phyloP scores from a whole-genome alignment of 2,113 vertebrate species.

The Hemichromis elongatus region DNA sequence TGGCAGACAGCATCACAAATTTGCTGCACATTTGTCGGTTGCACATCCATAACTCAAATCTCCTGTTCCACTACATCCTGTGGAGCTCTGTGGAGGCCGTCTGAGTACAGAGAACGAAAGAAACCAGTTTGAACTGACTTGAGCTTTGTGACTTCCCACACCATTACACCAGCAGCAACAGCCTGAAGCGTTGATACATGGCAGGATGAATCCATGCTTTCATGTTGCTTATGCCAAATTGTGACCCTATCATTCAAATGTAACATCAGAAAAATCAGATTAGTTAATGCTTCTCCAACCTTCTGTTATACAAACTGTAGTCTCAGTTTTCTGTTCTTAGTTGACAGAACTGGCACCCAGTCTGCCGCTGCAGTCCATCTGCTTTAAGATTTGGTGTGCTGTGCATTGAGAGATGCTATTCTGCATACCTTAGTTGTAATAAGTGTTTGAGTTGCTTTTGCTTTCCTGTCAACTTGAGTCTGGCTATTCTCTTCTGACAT shows the following conservation, averaged over 20 bases:
- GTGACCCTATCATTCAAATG: background rate
- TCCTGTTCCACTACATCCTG: background rate
- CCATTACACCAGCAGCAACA: background rate
- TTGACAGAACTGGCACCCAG: background rate
- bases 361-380: background rate
- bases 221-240: background rate
- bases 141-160: background rate
- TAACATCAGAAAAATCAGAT: background rate
- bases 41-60: background rate
- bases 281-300: background rate
- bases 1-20: background rate
- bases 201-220: background rate
- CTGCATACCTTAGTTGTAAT: background rate
- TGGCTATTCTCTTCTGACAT: background rate
- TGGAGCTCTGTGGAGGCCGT: background rate
- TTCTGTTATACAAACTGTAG: background rate
- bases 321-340: background rate
- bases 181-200: background rate
- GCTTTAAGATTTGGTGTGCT: background rate
- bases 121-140: background rate
- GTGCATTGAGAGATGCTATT: background rate
- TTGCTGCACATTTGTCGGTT: background rate
- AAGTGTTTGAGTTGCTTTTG: background rate
- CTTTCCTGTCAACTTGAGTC: background rate
- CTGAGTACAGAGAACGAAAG: background rate